These are phyloP conservation scores for Perca flavescens DNA, from an alignment of 2,113 vertebrate species.

Conservation along the genomic window DNA sequence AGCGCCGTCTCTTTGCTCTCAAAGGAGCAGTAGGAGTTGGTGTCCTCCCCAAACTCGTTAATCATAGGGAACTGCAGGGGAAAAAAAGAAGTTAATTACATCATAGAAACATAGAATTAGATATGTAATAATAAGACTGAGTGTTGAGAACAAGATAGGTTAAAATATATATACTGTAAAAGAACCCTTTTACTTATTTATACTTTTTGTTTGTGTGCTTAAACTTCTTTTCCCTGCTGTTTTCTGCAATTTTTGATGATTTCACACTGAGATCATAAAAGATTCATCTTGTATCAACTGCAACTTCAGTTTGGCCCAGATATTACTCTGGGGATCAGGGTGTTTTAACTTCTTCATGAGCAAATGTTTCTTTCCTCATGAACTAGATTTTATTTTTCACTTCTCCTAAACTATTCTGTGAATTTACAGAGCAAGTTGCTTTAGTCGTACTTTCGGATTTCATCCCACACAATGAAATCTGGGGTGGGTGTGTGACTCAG, in stretches of 20 bases:
- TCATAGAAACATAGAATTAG: neutral
- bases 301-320: slow-evolving; percentile 53
- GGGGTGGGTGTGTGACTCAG: slow-evolving; percentile 3
- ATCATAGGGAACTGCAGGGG: slow-evolving; percentile 91
- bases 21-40: slow-evolving; percentile 87
- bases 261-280: slow-evolving; percentile 62
- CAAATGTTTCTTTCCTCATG: neutral
- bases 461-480: neutral
- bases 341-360: slow-evolving; percentile 4
- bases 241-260: slow-evolving; percentile 35
- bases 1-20: slow-evolving; percentile 94
- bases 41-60: slow-evolving; percentile 92
- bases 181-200: slow-evolving; percentile 3
- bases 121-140: neutral
- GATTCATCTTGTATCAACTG: slow-evolving; percentile 48
- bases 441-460: slow-evolving; percentile 24
- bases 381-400: slow-evolving; percentile 34
- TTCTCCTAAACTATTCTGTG: slow-evolving; percentile 12
- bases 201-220: slow-evolving; percentile 9
- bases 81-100: neutral
- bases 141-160: neutral
- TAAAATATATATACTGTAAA: neutral
- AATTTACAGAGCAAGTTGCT: slow-evolving; percentile 10
- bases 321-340: slow-evolving; percentile 35
- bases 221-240: slow-evolving; percentile 6